A percentile compares a stretch with the other conserved stretches of the same genome.
phyloP scores from a whole-genome alignment of 2,113 vertebrate genomes.

The Taurulus bubalis region DNA sequence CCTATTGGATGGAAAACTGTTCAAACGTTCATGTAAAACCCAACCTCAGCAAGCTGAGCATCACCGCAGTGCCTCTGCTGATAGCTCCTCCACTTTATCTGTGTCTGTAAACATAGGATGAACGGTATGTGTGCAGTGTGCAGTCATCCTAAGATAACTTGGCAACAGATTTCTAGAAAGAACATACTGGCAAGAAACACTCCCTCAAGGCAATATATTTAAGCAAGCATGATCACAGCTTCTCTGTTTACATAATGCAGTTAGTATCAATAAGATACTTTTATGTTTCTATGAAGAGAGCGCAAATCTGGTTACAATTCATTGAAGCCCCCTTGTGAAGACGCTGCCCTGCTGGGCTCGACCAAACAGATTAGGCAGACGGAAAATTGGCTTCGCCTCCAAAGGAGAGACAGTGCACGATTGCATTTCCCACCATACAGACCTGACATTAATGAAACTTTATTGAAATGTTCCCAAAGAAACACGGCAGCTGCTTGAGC shows the following conservation, averaged over 20 bases:
- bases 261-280: conserved; percentile 61
- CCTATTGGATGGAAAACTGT: conserved; percentile 20
- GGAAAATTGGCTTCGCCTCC: conserved; percentile 39
- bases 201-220: conserved; percentile 54
- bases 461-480: conserved; percentile 61
- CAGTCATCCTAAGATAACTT: conserved; percentile 52
- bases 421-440: conserved; percentile 47
- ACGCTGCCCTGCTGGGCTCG: conserved; percentile 44
- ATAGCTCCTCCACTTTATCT: conserved; percentile 44
- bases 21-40: conserved; percentile 42
- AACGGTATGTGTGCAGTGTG: conserved; percentile 16
- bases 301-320: conserved; percentile 61
- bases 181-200: conserved; percentile 37
- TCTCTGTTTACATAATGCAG: conserved; percentile 55
- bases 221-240: conserved; percentile 45
- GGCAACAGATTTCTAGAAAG: conserved; percentile 26
- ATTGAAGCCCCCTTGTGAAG: conserved; percentile 47
- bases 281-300: conserved; percentile 44
- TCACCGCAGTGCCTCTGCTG: conserved; percentile 35
- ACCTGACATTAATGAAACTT: conserved; percentile 71
- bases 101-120: conserved; percentile 34
- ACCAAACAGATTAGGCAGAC: conserved; percentile 56
- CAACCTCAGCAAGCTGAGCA: conserved; percentile 30
- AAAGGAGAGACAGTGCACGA: conserved; percentile 27
- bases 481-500: conserved; percentile 30